Evolutionary conservation across 1,140 invertebrate genomes (phyloP), one percentile per base, ranked within the genome.

Genomic region (Megathymus violae): DNA sequence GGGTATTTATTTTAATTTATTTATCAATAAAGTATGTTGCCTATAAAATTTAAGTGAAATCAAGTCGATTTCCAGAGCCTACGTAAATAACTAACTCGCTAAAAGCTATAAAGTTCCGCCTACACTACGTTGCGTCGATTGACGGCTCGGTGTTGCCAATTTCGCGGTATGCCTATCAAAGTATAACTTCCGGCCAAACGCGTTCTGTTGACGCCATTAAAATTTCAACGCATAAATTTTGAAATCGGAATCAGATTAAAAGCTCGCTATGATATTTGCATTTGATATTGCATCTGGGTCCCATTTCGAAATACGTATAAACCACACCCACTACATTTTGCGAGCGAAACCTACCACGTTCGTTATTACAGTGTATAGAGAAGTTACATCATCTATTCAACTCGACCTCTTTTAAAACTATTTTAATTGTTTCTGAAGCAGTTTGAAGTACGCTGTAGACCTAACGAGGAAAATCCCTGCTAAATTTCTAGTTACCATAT

Each of bases 151-250:
- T 41, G 50, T 54, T 54, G 50, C 50, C 40, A 43, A 56, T 56
- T 56, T 56, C 52, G 52, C 40, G 40, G 52, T 44, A 44, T 56
- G 52, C 22, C 40, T 43, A 43, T 41, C 52, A 15, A 10, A 9
- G 25, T 25, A 11, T 36, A 56, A 56, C 52, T 56, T 56, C 52
- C 52, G 52, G 52, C 43, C 38, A 44, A 44, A 56, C 40, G 11
- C 17, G 16, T 40, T 17, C 13, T 19, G 34, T 14, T 56, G 52
- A 56, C 52, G 25, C 14, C 13, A 25, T 17, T 31, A 6, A 25
- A 41, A 44, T 56, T 31, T 1, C 13, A 47, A 14, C 14, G 46
- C 7, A 31, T 31, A 31, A 27, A 17, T 43, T 47, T 47, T 47
- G 44, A 25, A 47, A 47, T 47, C 17, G 4, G 27, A 25, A 47